A percentile compares a stretch with the other conserved stretches of the same genome.
Conservation (phyloP, 64 coral and sea anemone genomes). For the Hydrozoanthus tunicans region DNA sequence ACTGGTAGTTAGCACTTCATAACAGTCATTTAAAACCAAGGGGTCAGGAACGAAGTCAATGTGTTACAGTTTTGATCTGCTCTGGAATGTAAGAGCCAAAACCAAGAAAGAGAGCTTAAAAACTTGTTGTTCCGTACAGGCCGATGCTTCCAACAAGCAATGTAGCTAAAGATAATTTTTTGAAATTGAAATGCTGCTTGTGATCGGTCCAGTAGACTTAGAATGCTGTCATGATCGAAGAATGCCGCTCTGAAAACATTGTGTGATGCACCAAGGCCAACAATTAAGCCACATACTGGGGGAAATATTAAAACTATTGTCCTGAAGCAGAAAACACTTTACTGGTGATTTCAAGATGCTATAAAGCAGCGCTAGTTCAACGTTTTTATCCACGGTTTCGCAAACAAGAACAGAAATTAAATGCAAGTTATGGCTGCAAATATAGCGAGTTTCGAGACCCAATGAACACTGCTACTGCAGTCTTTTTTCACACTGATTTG, state of each 20-base stretch:
- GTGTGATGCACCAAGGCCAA: slow-evolving; percentile 30
- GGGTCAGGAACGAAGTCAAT: slow-evolving; percentile 33
- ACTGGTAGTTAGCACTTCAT: background rate
- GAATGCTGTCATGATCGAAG: slow-evolving; percentile 34
- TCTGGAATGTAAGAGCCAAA: slow-evolving; percentile 20
- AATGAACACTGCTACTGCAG: background rate
- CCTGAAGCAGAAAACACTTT: slow-evolving; percentile 56
- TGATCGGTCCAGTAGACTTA: background rate
- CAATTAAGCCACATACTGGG: slow-evolving; percentile 55
- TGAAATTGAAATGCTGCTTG: background rate
- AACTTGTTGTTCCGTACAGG: background rate
- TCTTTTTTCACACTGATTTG: background rate
- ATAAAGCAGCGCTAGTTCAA: background rate
- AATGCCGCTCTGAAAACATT: slow-evolving; percentile 42
- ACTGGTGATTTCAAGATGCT: slow-evolving; percentile 15
- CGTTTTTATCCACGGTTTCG: background rate
- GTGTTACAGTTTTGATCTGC: slow-evolving; percentile 11
- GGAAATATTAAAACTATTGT: slow-evolving; percentile 61
- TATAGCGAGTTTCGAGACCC: background rate
- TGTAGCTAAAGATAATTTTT: background rate
- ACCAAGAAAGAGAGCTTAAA: background rate
- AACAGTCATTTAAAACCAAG: background rate
- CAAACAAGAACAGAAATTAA: slow-evolving; percentile 8
- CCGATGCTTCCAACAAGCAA: background rate
- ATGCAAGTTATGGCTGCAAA: background rate